A percentile compares a stretch with the other conserved stretches of the same genome.
Conservation (phyloP, 2,113 vertebrate species). For the Sakesphorus luctuosus region DNA sequence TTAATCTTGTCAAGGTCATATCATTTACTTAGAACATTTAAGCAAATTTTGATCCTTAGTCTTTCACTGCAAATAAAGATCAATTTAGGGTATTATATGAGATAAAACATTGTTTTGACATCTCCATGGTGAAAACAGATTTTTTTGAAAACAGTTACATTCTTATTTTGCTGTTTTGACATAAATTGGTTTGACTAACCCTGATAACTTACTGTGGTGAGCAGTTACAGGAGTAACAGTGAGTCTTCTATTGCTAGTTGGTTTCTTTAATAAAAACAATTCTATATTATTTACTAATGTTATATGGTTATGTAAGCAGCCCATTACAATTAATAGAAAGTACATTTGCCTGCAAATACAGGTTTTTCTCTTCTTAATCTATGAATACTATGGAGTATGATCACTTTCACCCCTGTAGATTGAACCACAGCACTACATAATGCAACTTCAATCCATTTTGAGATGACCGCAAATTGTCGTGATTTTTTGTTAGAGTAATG, state of each 20-base stretch:
- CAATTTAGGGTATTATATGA: background rate
- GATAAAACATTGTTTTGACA: background rate
- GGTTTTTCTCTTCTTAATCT: conserved; percentile 73
- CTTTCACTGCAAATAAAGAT: background rate
- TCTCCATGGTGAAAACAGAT: background rate
- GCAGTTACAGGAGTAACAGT: background rate
- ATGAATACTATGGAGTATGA: conserved; percentile 56
- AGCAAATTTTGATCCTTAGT: background rate
- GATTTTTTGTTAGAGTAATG: conserved; percentile 78
- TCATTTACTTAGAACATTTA: background rate
- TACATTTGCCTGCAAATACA: conserved; percentile 59
- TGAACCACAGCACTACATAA: conserved; percentile 64
- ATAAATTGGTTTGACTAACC: background rate
- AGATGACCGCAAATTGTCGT: conserved; percentile 75
- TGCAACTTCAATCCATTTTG: conserved; percentile 71
- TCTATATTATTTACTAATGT: conserved; percentile 26
- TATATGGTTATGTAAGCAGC: conserved; percentile 14
- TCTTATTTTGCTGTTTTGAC: background rate
- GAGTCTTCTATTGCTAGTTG: background rate
- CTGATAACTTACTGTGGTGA: background rate
- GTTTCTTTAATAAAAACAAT: conserved; percentile 55
- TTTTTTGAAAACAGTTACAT: background rate
- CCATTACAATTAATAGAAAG: conserved; percentile 62
- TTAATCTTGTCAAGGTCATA: background rate
- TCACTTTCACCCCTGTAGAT: conserved; percentile 61